Conservation (phyloP, 2,113 vertebrate genomes). For the Peromyscus maniculatus region DNA sequence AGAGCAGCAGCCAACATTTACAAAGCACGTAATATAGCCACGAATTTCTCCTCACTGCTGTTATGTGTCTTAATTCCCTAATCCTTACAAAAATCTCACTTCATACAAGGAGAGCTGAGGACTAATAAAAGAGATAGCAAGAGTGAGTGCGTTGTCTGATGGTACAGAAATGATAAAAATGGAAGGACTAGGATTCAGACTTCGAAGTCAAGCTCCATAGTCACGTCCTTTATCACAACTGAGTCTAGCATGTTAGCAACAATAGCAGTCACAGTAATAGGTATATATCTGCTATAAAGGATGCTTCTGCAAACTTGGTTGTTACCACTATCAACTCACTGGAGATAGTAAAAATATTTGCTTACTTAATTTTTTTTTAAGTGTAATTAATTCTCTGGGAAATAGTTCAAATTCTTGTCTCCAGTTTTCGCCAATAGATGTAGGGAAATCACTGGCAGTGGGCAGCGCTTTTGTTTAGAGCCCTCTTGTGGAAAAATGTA, state of each 20-base stretch:
- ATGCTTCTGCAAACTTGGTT: neutral
- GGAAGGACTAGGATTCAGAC: neutral
- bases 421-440: slow-evolving; percentile 61
- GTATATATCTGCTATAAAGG: neutral
- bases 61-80: neutral
- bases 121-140: neutral
- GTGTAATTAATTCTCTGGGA: slow-evolving; percentile 33
- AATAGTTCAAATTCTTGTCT: slow-evolving; percentile 50
- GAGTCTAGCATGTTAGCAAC: neutral
- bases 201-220: neutral
- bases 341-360: neutral
- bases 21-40: neutral
- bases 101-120: neutral
- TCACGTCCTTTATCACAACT: neutral
- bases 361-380: neutral
- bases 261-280: neutral
- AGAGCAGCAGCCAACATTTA: neutral
- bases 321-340: neutral
- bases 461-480: slow-evolving; percentile 51
- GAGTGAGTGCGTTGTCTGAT: neutral
- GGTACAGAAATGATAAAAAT: neutral
- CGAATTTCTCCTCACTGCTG: neutral
- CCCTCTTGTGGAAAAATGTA: slow-evolving; percentile 69
- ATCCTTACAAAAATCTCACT: neutral
- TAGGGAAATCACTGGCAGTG: neutral